Evolutionary conservation across 2,797 vertebrate genomes (phyloP).

Genomic region (Sarcoramphus papa): DNA sequence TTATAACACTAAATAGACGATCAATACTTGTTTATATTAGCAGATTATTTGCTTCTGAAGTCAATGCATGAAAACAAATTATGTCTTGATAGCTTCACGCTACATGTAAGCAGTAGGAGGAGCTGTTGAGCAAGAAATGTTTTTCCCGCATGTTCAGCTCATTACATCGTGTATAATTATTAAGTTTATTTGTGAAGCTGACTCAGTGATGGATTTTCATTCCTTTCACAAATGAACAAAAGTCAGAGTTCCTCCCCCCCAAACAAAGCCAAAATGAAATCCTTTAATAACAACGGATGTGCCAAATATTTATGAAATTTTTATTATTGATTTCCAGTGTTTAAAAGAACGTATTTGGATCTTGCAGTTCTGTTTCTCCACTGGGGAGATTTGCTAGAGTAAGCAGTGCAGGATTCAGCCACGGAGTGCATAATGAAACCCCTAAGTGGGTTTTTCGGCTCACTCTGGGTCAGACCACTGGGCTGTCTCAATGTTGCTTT

Average conservation of each 20-base stretch:
- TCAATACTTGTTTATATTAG: neutral
- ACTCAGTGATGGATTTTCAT: neutral
- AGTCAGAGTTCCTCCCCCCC: neutral
- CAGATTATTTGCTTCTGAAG: neutral
- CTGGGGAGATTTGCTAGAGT: neutral
- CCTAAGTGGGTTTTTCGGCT: rapidly evolving
- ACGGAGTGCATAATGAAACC: neutral
- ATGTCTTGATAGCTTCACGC: neutral
- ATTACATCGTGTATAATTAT: rapidly evolving
- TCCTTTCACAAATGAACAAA: neutral
- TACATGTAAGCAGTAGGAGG: neutral
- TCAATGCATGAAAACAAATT: neutral
- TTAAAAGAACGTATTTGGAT: neutral
- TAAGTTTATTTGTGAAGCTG: neutral
- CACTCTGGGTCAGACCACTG: neutral
- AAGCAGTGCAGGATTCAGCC: neutral
- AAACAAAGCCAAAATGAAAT: neutral
- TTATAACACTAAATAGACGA: rapidly evolving
- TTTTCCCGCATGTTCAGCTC: neutral
- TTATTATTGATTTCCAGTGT: neutral
- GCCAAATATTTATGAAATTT: rapidly evolving
- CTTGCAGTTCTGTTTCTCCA: neutral
- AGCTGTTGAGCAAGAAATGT: constrained; percentile 43
- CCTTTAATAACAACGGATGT: neutral
- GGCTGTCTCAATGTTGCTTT: neutral